A percentile compares a stretch with the other conserved stretches of the same genome.
These are phyloP conservation scores for Labia minor DNA, from an alignment of 2,888 invertebrate genomes.

Conservation along the genomic window DNA sequence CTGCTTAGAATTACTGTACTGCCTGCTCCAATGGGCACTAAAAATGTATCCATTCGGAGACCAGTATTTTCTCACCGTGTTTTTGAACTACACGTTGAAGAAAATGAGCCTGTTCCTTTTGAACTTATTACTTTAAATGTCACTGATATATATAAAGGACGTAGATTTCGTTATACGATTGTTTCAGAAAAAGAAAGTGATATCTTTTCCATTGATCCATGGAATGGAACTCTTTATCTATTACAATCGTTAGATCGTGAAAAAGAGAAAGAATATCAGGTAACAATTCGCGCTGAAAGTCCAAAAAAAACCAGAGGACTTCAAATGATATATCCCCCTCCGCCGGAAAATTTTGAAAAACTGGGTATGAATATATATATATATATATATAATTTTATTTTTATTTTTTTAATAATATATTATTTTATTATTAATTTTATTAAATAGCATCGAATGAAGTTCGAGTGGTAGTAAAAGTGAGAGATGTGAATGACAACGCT, in stretches of 20 bases:
- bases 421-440: conserved; percentile 18
- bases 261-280: conserved; percentile 50
- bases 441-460: conserved; percentile 54
- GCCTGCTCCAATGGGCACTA: conserved; percentile 31
- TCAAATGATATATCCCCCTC: conserved; percentile 65
- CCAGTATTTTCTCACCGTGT: conserved; percentile 45
- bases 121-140: conserved; percentile 66
- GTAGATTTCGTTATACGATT: conserved; percentile 37
- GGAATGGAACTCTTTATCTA: conserved; percentile 64
- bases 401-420: neutral
- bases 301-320: conserved; percentile 54
- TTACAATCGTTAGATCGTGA: conserved; percentile 67
- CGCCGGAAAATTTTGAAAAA: conserved; percentile 58
- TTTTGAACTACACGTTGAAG: conserved; percentile 71
- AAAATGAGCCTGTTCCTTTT: conserved; percentile 66
- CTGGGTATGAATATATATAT: conserved; percentile 42
- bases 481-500: conserved; percentile 72
- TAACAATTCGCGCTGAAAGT: conserved; percentile 44
- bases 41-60: conserved; percentile 26
- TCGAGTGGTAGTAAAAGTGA: conserved; percentile 62
- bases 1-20: conserved; percentile 26
- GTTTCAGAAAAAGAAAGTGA: conserved; percentile 36
- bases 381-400: no score
- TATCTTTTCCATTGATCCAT: conserved; percentile 62
- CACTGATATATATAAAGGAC: conserved; percentile 52